Conservation (phyloP, 2,797 vertebrate species). For the Takifugu ocellatus region DNA sequence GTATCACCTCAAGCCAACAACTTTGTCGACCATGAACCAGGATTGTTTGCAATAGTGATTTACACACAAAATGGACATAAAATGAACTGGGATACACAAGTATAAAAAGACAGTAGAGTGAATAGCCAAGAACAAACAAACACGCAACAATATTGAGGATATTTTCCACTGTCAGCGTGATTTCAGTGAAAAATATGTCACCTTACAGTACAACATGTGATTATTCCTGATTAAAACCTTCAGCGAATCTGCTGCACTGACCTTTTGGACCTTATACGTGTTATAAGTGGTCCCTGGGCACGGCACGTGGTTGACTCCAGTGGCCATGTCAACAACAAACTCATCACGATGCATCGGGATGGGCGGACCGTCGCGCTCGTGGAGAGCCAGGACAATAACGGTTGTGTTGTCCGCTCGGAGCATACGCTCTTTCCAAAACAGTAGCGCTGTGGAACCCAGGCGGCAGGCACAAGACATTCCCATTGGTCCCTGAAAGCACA, state of each 20-base stretch:
- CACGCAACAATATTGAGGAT: slow-evolving; percentile 18
- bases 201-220: slow-evolving; percentile 1
- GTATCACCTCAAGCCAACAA: slow-evolving; percentile 31
- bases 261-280: slow-evolving; percentile 69
- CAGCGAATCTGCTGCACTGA: slow-evolving; percentile 31
- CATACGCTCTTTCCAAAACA: slow-evolving; percentile 95
- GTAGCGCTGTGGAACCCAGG: slow-evolving; percentile 87
- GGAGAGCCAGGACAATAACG: slow-evolving; percentile 90
- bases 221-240: slow-evolving; percentile 5
- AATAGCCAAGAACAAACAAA: slow-evolving; percentile 40
- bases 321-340: slow-evolving; percentile 87
- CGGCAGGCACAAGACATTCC: slow-evolving; percentile 88
- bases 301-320: slow-evolving; percentile 82
- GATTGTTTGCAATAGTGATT: slow-evolving; percentile 21
- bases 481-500: slow-evolving; percentile 80
- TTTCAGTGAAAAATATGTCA: slow-evolving; percentile 25
- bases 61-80: slow-evolving; percentile 25
- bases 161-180: slow-evolving; percentile 3
- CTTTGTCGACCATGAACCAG: slow-evolving; percentile 15
- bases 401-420: slow-evolving; percentile 97
- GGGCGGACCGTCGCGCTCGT: slow-evolving; percentile 71
- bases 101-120: slow-evolving; percentile 35
- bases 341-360: slow-evolving; percentile 81
- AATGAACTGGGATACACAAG: slow-evolving; percentile 34
- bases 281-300: slow-evolving; percentile 79